phyloP scores from a whole-genome alignment of 2,888 invertebrate genomes.

The Protonemura montana region DNA sequence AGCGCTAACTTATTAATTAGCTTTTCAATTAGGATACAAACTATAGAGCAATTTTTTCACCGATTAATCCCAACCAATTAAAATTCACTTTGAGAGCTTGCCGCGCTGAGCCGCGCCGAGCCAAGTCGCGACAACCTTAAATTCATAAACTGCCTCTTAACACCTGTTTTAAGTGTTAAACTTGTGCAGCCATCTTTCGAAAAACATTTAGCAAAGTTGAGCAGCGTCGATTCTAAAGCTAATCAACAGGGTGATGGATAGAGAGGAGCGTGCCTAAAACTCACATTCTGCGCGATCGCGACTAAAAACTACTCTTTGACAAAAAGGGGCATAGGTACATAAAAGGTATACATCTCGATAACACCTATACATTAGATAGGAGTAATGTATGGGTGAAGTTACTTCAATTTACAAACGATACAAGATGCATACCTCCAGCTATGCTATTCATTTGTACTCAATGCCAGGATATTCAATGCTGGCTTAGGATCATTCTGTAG shows the following conservation, averaged over 20 bases:
- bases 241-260: too few relatives aligned
- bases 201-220: background rate
- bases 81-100: slow-evolving; percentile 25
- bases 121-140: background rate
- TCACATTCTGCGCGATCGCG: too few relatives aligned
- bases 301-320: too few relatives aligned
- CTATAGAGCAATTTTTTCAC: slow-evolving; percentile 18
- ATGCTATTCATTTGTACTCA: background rate
- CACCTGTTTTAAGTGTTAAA: slow-evolving; percentile 38
- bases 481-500: background rate
- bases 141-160: slow-evolving; percentile 34
- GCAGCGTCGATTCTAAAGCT: too few relatives aligned
- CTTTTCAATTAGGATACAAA: slow-evolving; percentile 24
- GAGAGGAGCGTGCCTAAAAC: too few relatives aligned
- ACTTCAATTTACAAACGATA: background rate
- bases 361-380: too few relatives aligned
- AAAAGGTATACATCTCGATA: too few relatives aligned
- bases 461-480: background rate
- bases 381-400: too few relatives aligned
- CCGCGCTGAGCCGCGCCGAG: background rate
- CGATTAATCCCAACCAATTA: slow-evolving; percentile 38
- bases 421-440: background rate
- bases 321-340: too few relatives aligned
- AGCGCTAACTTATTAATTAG: slow-evolving; percentile 30
- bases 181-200: background rate